These are phyloP conservation scores for Mionectes olivaceus DNA, from an alignment of 2,797 vertebrate genomes.

Conservation along the genomic window DNA sequence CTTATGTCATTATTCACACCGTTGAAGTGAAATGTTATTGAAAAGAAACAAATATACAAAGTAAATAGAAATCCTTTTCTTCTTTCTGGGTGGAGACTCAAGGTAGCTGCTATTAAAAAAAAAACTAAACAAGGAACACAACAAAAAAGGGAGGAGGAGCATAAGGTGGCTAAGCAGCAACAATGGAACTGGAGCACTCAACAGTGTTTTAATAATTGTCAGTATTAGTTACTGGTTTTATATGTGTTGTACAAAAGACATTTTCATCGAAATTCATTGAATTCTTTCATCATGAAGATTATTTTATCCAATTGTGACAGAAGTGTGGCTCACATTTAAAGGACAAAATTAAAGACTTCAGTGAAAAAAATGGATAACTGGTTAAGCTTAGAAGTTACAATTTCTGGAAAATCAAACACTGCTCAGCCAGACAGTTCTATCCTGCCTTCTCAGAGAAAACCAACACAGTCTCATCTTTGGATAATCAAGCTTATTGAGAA, in stretches of 20 bases:
- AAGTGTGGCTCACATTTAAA: not conserved
- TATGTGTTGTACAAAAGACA: not conserved
- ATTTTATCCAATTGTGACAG: not conserved
- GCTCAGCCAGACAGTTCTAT: not conserved
- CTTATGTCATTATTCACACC: accelerated
- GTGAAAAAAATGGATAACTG: not conserved
- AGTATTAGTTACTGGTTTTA: not conserved
- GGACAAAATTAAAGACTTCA: not conserved
- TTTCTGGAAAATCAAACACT: not conserved
- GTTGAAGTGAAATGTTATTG: not conserved
- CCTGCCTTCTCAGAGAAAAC: not conserved
- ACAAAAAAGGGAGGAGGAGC: not conserved
- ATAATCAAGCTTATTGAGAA: not conserved
- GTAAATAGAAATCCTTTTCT: not conserved
- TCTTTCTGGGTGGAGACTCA: not conserved
- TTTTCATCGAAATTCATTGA: not conserved
- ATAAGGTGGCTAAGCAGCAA: not conserved
- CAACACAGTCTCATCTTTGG: not conserved
- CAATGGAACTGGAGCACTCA: not conserved
- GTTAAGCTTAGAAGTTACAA: not conserved
- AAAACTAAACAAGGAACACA: not conserved
- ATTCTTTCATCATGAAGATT: not conserved
- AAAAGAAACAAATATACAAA: not conserved
- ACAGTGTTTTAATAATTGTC: not conserved
- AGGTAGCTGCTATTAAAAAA: not conserved